phyloP scores from a whole-genome alignment of 2,888 invertebrate genomes.

The Copidosoma aretas region DNA sequence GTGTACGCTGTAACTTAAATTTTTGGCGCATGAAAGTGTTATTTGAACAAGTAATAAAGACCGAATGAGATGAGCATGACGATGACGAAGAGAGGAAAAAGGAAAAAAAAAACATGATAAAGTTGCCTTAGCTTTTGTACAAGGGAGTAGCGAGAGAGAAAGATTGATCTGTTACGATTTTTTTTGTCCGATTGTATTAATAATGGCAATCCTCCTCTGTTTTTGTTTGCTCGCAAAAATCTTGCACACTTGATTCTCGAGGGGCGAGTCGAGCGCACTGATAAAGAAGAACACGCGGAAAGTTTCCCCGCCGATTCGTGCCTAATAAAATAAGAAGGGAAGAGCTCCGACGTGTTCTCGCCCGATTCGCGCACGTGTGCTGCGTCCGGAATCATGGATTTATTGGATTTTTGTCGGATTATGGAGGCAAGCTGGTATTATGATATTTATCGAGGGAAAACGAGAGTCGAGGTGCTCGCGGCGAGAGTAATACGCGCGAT shows the following conservation, averaged over 20 bases:
- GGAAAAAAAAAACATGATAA: constrained; percentile 43
- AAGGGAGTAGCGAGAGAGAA: constrained; percentile 42
- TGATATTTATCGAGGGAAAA: background rate
- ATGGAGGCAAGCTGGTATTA: no score
- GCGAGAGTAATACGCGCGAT: constrained; percentile 7
- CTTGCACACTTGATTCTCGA: no score
- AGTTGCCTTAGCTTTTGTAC: constrained; percentile 59
- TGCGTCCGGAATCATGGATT: no score
- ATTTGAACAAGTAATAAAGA: no score
- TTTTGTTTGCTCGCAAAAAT: no score
- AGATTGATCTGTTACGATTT: background rate
- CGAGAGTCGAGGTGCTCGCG: constrained; percentile 17
- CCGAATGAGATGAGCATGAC: background rate
- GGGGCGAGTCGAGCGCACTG: background rate
- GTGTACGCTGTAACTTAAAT: no score
- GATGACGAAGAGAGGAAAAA: background rate
- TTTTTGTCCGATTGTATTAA: no score
- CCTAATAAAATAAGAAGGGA: constrained; percentile 23
- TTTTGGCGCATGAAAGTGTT: background rate
- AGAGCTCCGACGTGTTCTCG: constrained; percentile 21
- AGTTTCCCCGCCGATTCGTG: constrained; percentile 28
- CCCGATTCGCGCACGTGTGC: constrained; percentile 13
- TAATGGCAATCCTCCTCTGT: no score
- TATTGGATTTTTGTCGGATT: no score
- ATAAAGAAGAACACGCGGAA: constrained; percentile 18